These are phyloP conservation scores for Clarias macrocephalus DNA, from an alignment of 2,113 vertebrate species.

Conservation along the genomic window DNA sequence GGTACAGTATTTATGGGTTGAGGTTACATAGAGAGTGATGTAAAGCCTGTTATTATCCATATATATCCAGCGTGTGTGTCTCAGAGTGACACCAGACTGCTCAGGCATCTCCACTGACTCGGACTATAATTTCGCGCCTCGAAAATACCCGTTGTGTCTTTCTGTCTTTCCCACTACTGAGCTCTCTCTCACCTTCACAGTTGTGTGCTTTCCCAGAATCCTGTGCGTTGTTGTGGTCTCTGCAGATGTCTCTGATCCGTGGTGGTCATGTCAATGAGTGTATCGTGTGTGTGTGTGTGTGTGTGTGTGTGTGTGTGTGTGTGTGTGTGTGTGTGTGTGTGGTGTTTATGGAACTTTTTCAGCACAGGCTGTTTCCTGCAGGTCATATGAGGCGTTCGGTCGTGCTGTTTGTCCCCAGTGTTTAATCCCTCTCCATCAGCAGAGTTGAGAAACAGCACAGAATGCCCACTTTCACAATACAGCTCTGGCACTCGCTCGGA, in stretches of 20 bases:
- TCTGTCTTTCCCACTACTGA: not conserved
- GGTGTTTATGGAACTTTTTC: conserved; percentile 23
- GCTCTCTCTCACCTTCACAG: conserved; percentile 32
- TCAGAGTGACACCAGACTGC: not conserved
- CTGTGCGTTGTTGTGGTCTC: conserved; percentile 2
- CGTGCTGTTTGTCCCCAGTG: conserved; percentile 22
- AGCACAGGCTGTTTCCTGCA: conserved; percentile 19
- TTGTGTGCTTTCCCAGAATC: not conserved
- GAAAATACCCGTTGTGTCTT: not conserved
- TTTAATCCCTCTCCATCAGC: conserved; percentile 24
- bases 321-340: conserved; percentile 19
- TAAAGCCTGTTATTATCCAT: not conserved
- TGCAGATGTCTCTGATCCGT: conserved; percentile 16
- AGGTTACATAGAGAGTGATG: not conserved
- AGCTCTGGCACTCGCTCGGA: not conserved
- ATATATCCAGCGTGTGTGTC: not conserved
- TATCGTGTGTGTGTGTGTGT: conserved; percentile 18
- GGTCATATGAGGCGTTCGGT: conserved; percentile 18
- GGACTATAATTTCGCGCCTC: not conserved
- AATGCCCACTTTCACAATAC: conserved; percentile 3
- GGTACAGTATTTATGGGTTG: not conserved
- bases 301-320: conserved; percentile 11
- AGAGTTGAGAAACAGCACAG: not conserved
- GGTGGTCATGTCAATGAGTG: conserved; percentile 33
- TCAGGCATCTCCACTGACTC: not conserved